Evolutionary conservation across 2,113 vertebrate species (phyloP).

Genomic region (Sander vitreus): DNA sequence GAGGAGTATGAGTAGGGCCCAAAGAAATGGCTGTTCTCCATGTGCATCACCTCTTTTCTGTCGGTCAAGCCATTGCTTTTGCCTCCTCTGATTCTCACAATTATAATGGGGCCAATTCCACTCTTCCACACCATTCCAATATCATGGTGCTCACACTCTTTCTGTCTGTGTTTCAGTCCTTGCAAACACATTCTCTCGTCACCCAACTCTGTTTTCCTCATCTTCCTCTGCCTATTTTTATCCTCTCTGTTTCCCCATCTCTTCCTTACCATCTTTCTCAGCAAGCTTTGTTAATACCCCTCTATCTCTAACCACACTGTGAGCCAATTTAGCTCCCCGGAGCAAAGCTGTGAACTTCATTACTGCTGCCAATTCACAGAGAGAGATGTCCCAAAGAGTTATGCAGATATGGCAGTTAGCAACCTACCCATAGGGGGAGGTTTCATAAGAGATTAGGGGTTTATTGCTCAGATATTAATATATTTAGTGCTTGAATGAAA

Average conservation of each 20-base stretch:
- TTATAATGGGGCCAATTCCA: constrained; percentile 16
- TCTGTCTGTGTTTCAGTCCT: constrained; percentile 13
- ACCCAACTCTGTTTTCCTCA: constrained; percentile 5
- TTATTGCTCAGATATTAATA: constrained; percentile 42
- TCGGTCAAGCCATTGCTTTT: constrained; percentile 31
- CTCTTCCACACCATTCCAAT: not conserved
- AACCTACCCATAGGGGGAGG: constrained; percentile 19
- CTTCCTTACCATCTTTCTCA: constrained; percentile 29
- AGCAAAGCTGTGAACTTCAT: constrained; percentile 53
- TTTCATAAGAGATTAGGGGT: constrained; percentile 36
- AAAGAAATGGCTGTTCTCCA: constrained; percentile 36
- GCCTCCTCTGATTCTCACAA: constrained; percentile 5
- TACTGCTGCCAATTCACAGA: constrained; percentile 50
- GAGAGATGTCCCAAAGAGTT: constrained; percentile 46
- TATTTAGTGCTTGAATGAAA: constrained; percentile 22
- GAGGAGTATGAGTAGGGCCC: constrained; percentile 22
- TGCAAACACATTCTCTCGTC: constrained; percentile 8
- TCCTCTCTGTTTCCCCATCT: constrained; percentile 22
- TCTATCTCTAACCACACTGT: constrained; percentile 37
- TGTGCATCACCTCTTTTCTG: constrained; percentile 32
- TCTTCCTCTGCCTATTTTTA: not conserved
- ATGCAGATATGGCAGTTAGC: constrained; percentile 35
- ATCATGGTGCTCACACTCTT: not conserved
- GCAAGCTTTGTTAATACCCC: constrained; percentile 47
- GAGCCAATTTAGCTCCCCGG: constrained; percentile 49